Base-by-base conservation (phyloP, 1,140 invertebrate genomes). In the Calosoma granatense region DNA sequence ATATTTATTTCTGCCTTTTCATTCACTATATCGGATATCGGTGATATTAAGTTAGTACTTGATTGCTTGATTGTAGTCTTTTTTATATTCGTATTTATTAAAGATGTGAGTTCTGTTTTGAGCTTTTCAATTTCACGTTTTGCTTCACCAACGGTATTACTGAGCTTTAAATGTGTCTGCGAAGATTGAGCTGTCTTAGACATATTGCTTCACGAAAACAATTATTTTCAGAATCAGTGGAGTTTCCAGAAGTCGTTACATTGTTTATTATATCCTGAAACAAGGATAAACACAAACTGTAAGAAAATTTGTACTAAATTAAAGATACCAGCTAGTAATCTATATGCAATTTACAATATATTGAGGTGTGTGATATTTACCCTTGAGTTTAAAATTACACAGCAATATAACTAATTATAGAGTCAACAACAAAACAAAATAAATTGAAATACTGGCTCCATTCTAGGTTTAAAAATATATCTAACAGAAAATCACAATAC, bases 81-180 rank as follows among this genome's bases (percentile, higher is more conserved):
- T 21, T 54, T 47, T 22, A 59, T 54, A 36, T 57, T 57, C n/a
- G 39, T 51, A 47, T 59, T 58, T 17, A 64, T 54, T 1, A 64
- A 51, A 19, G 59, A 53, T 55, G 60, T 36, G 55, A 62, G 53
- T 56, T 64, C 60, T 22, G 55, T 41, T 56, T 60, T 62, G 26
- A 64, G 56, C 17, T 59, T 17, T 41, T 60, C 60, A 17, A 64
- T 64, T 62, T 64, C 62, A 19, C 55, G 51, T 52, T 41, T 60
- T 19, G 62, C 58, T 53, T 64, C 20, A 30, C 20, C 15, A 17
- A 59, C 59, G n/a, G 54, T 54, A 47, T 57, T 41, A 23, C 39
- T 62, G 17, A 9, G 3, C 17, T 6, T 47, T 47, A 47, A 47
- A 47, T 4, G 6, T 47, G 9, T 12, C 15, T 4, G 3, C 41